These are phyloP conservation scores for Hormaphis cornu DNA, from an alignment of 1,140 invertebrate species.

Conservation along the genomic window DNA sequence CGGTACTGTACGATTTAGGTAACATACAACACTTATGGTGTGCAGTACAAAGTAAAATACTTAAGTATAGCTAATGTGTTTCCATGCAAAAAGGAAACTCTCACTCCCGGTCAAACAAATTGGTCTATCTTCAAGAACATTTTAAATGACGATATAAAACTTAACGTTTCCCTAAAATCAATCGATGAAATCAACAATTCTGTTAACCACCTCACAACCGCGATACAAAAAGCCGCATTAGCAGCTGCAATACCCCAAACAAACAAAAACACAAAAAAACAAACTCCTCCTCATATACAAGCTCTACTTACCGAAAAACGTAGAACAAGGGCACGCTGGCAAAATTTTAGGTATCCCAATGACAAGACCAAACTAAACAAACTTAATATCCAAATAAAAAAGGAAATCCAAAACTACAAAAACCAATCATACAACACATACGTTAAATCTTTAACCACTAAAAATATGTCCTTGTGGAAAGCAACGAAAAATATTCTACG, in stretches of 20 bases:
- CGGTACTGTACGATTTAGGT: no score
- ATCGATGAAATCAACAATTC: neutral
- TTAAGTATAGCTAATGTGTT: no score
- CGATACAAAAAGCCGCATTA: neutral
- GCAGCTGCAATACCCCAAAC: neutral
- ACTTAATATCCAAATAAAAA: neutral
- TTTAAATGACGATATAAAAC: neutral
- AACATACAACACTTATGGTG: no score
- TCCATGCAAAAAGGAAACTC: neutral
- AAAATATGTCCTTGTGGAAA: neutral
- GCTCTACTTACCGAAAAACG: neutral
- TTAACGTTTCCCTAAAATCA: neutral
- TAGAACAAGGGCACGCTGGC: neutral
- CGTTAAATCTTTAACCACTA: neutral
- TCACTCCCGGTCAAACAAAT: neutral
- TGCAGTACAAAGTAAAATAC: no score
- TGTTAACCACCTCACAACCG: neutral
- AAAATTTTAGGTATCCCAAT: neutral
- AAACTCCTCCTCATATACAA: neutral
- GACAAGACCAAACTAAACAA: neutral
- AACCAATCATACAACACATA: neutral
- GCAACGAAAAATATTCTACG: neutral
- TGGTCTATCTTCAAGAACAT: conserved; percentile 8
- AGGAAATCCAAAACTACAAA: neutral
- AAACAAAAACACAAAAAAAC: neutral